phyloP scores from a whole-genome alignment of 2,113 vertebrate species.

The Pelecanus crispus region DNA sequence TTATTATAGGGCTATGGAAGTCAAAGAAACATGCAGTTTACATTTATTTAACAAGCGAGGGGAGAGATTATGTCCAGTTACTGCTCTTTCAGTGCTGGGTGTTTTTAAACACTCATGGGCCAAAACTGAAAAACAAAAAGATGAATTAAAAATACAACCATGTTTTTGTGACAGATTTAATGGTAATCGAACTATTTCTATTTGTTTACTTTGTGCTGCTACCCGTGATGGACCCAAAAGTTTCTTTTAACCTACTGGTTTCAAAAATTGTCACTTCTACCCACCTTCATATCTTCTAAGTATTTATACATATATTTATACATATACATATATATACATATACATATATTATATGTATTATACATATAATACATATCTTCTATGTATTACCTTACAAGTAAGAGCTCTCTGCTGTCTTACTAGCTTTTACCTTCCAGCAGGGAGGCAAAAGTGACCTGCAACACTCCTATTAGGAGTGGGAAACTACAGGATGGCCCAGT shows the following conservation, averaged over 20 bases:
- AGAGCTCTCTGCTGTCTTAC: neutral
- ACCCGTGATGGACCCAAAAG: neutral
- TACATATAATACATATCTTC: too few relatives aligned
- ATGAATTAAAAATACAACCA: neutral
- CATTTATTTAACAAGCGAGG: neutral
- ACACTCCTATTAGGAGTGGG: neutral
- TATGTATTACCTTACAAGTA: neutral
- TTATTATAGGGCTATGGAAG: neutral
- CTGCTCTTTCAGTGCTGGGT: neutral
- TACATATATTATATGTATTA: too few relatives aligned
- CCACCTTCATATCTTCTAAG: neutral
- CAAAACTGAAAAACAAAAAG: neutral
- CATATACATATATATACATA: too few relatives aligned
- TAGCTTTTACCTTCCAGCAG: neutral
- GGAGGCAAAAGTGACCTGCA: neutral
- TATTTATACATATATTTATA: too few relatives aligned
- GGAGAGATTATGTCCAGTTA: neutral
- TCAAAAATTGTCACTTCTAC: neutral
- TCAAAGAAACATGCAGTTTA: neutral
- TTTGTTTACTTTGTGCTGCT: neutral
- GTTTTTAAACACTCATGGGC: neutral
- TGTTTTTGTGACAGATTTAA: neutral
- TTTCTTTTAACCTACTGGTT: neutral
- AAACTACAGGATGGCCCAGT: neutral
- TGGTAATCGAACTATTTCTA: neutral